Evolutionary conservation across 2,113 vertebrate species (phyloP).

Genomic region (Spermophilus dauricus): DNA sequence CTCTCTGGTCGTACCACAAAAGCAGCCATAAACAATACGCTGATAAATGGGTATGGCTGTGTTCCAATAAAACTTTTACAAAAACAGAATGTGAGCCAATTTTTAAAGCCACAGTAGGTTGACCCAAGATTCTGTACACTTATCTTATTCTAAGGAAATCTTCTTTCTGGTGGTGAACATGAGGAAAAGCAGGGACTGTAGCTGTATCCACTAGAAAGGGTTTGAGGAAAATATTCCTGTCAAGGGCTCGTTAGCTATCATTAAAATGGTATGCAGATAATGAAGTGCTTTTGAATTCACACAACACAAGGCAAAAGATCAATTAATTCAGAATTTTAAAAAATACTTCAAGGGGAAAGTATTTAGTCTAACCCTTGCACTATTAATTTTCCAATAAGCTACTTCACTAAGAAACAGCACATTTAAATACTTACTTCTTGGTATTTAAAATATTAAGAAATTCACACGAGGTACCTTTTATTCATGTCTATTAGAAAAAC

Average conservation of each 20-base stretch:
- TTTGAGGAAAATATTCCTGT: background rate
- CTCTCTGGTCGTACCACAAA: background rate
- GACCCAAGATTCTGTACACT: background rate
- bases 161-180: background rate
- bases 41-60: background rate
- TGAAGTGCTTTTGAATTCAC: conserved; percentile 35
- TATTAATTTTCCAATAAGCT: conserved; percentile 5
- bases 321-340: conserved; percentile 72
- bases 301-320: conserved; percentile 61
- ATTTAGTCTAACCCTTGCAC: conserved; percentile 53
- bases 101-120: background rate
- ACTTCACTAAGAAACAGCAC: background rate
- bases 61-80: background rate
- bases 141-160: background rate
- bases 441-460: conserved; percentile 59
- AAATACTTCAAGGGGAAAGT: conserved; percentile 69
- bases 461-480: background rate
- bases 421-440: conserved; percentile 30
- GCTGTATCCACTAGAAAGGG: background rate
- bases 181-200: background rate
- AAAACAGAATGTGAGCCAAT: conserved; percentile 2
- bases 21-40: background rate
- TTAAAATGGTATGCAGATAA: conserved; percentile 60
- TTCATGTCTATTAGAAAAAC: background rate
- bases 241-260: conserved; percentile 5